phyloP scores from a whole-genome alignment of 2,113 vertebrate genomes.

The Planiliza haematocheilus region DNA sequence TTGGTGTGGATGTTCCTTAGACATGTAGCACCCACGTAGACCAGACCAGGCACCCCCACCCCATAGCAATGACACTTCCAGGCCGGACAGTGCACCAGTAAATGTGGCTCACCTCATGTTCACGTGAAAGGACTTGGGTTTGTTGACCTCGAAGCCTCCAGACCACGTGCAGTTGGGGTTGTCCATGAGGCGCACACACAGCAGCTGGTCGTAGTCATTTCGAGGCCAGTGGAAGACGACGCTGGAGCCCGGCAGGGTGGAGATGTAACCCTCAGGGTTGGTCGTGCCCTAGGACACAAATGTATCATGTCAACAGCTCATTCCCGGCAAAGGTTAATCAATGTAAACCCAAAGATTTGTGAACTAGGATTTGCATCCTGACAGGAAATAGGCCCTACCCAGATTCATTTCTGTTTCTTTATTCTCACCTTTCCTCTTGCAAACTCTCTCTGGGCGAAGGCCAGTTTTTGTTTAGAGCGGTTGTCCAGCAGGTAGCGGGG shows the following conservation, averaged over 20 bases:
- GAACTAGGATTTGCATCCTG: too few species aligned
- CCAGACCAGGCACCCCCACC: too few species aligned
- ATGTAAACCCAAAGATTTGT: too few species aligned
- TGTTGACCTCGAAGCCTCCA: constrained; percentile 97
- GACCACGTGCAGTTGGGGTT: constrained; percentile 93
- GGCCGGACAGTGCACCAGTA: too few species aligned
- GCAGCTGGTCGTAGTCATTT: constrained; percentile 95
- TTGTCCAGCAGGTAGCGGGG: constrained; percentile 97
- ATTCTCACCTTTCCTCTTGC: constrained; percentile 90
- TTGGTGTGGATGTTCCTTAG: too few species aligned
- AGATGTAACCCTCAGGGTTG: constrained; percentile 96
- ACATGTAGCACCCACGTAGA: too few species aligned
- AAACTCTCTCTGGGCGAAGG: constrained; percentile 96
- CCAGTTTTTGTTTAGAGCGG: constrained; percentile 92
- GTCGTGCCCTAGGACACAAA: constrained; percentile 84
- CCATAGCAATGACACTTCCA: too few species aligned
- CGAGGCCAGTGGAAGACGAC: constrained; percentile 98
- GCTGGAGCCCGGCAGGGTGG: constrained; percentile 95
- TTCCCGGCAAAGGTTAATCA: too few species aligned
- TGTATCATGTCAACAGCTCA: background rate
- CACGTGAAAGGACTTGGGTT: constrained; percentile 95
- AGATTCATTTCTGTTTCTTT: too few species aligned
- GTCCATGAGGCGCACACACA: constrained; percentile 97
- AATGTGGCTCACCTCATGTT: constrained; percentile 92
- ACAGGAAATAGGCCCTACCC: too few species aligned